Base-by-base conservation (phyloP, 1,140 invertebrate genomes). In the Alviniconcha marisindica region DNA sequence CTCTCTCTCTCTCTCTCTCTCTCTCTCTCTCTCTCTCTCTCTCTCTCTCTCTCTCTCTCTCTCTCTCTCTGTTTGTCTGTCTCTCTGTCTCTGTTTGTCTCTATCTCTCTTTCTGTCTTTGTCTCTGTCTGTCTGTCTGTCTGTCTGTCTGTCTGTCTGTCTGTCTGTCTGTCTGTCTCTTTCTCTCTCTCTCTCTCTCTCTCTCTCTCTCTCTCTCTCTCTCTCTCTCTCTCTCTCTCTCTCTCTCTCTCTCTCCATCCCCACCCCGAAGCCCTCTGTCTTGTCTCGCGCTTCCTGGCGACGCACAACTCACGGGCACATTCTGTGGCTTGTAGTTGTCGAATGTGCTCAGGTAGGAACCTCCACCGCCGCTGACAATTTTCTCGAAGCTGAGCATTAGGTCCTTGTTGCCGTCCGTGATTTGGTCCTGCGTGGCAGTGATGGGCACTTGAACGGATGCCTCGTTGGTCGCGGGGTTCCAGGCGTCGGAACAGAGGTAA, bases 321-420 rank as follows among this genome's bases (percentile, higher is more conserved):
- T 2, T 7, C 10, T 42, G 10, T 4, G 24, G 36, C 21, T 33
- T 4, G 54, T 60, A 78, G n/a, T 36, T 36, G 38, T 78, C 77
- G 38, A 60, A 78, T 3, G 77, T 54, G 0, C 12, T 0, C 1
- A 60, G 54, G 54, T 78, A 40, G 28, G 77, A 31, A 1, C 77
- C 77, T 36, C 77, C 77, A 0, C 77, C 77, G 0, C 31, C 28
- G 33, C 48, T 56, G 48, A 78, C 51, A 28, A 78, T 56, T 28
- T 33, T 7, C 77, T 78, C 77, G 54, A 78, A 78, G 51, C 40
- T 28, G 24, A 78, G 77, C 51, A 78, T n/a, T 28, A 78, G 54
- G 36, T 78, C 77, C 77, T 78, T 78, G 77, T 78, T 48, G 18
- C 77, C 77, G 31, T 78, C 77, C 10, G 12, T 60, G 54, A 78